A percentile compares a stretch with the other conserved stretches of the same genome.
Conservation (phyloP, 2,113 vertebrate species). For the Mirza zaza region DNA sequence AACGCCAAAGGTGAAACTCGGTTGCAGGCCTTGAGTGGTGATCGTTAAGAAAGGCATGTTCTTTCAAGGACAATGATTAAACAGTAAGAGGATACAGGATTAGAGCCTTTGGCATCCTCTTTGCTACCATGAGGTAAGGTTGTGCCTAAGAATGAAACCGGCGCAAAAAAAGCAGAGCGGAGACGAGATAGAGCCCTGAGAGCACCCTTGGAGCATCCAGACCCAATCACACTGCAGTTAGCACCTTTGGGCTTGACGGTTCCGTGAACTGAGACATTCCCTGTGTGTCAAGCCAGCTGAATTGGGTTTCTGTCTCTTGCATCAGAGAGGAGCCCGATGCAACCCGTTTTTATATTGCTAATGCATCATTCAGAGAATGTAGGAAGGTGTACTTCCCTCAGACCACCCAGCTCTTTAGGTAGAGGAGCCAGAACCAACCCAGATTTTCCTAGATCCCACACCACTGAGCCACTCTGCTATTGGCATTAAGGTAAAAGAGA, state of each 20-base stretch:
- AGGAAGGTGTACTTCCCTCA: too few relatives aligned
- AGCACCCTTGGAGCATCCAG: not conserved
- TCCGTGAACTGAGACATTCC: not conserved
- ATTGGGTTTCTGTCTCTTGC: not conserved
- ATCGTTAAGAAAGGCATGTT: not conserved
- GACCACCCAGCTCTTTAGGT: not conserved
- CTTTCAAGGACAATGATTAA: not conserved
- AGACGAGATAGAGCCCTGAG: not conserved
- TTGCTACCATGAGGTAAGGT: not conserved
- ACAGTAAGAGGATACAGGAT: not conserved
- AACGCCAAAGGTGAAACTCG: not conserved
- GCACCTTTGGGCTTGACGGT: not conserved
- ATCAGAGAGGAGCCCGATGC: not conserved
- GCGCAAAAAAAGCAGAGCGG: not conserved
- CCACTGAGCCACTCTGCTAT: not conserved
- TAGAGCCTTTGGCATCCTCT: not conserved
- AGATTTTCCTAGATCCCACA: not conserved
- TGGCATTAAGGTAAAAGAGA: not conserved
- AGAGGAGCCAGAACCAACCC: not conserved
- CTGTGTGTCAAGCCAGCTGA: not conserved
- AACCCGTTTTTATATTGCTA: not conserved
- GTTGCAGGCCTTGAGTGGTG: not conserved
- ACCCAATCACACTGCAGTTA: not conserved
- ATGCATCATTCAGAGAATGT: not conserved
- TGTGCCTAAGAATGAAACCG: not conserved